Evolutionary conservation across 2,113 vertebrate species (phyloP).

Genomic region (Cynopterus brachyotis): DNA sequence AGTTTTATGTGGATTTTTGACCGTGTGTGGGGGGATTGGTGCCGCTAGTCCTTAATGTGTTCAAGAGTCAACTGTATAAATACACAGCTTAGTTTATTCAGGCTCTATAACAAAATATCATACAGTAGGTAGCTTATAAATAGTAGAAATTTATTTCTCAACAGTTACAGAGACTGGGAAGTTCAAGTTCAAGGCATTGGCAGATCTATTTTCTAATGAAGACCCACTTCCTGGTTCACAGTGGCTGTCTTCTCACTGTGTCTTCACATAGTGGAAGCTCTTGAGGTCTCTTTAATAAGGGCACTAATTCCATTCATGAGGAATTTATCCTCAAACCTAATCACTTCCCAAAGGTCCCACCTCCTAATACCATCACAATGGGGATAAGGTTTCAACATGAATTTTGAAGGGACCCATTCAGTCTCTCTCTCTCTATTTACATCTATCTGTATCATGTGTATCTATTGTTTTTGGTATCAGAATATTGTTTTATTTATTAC

Average conservation of each 20-base stretch:
- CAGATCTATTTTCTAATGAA: background rate
- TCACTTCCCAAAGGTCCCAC: background rate
- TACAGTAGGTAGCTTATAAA: background rate
- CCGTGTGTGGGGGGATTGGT: background rate
- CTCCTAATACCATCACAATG: background rate
- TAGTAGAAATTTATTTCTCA: background rate
- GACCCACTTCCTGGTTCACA: background rate
- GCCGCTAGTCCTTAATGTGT: background rate
- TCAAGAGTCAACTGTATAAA: background rate
- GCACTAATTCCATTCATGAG: background rate
- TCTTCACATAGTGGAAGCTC: background rate
- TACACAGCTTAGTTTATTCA: no score
- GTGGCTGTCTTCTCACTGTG: background rate
- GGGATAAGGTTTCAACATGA: background rate
- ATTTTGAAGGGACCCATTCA: background rate
- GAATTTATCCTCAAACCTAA: background rate
- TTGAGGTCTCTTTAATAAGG: background rate
- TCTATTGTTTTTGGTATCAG: background rate
- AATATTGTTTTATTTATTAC: background rate
- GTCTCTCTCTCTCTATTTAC: background rate
- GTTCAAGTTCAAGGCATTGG: background rate
- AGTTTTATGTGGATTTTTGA: background rate
- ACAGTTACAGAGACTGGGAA: background rate
- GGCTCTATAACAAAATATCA: background rate
- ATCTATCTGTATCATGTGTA: background rate